Evolutionary conservation across 1,140 invertebrate species (phyloP).

Genomic region (Archegozetes longisetosus): DNA sequence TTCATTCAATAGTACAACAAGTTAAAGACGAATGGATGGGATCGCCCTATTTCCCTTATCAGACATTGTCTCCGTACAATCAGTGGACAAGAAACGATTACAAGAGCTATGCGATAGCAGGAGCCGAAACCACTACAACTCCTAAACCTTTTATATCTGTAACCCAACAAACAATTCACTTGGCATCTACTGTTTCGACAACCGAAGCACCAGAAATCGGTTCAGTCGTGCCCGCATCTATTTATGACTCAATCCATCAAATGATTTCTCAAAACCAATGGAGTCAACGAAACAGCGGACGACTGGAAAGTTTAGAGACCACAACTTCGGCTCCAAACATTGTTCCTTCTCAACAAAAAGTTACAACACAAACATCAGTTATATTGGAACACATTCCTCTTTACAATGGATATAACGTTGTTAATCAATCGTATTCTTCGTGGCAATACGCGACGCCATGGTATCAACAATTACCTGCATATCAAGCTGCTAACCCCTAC

Average conservation of each 20-base stretch:
- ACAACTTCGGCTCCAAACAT: background rate
- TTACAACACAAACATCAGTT: background rate
- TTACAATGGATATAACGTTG: background rate
- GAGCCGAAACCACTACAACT: too few relatives aligned
- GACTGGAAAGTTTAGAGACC: background rate
- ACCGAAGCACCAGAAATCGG: background rate
- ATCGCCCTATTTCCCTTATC: too few relatives aligned
- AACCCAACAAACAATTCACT: background rate
- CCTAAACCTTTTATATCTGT: background rate
- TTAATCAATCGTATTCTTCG: background rate
- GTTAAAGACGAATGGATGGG: constrained; percentile 6
- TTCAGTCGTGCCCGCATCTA: background rate
- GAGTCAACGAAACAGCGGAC: background rate
- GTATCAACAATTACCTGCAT: background rate
- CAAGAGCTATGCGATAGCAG: too few relatives aligned
- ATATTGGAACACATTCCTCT: background rate
- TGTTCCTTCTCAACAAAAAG: too few relatives aligned
- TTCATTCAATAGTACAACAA: constrained; percentile 4
- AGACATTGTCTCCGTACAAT: background rate
- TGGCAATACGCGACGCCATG: background rate
- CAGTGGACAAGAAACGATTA: background rate
- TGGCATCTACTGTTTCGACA: background rate
- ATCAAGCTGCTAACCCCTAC: background rate
- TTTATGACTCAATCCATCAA: constrained; percentile 13
- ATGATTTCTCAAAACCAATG: constrained; percentile 8